Base-by-base conservation (phyloP, 2,113 vertebrate genomes). In the Tragulus kanchil region DNA sequence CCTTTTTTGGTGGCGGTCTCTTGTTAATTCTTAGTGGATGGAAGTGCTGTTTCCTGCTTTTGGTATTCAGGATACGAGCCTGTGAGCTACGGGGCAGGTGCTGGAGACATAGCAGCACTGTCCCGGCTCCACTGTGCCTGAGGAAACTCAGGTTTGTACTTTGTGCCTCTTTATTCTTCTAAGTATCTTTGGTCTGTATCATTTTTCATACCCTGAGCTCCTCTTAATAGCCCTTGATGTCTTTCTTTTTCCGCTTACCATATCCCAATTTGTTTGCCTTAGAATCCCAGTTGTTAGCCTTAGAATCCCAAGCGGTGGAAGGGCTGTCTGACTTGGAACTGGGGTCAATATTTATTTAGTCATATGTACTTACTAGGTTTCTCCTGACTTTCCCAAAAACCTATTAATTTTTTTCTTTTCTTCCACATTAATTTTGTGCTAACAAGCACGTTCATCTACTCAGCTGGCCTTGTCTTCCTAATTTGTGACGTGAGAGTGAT, bases 61-160 rank as follows among this genome's bases (percentile, higher is more conserved):
- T 52, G 4, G 6, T 21, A 42, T 50, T 81, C 0, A 59, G 5
- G 21, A 50, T 89, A 6, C 25, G 12, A 48, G n/a, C 5, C 1
- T 26, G 26, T 31, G 42, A 12, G 25, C 1, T 9, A 4, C 1
- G 54, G 48, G n/a, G 25, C 12, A 14, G 54, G 25, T 48, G 58
- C 45, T 62, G 2, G 4, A 14, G 3, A 6, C 52, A 1, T 1
- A 5, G 3, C 10, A 2, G 0, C 6, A 48, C 11, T 15, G 36
- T 78, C 21, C n/a, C 67, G 77, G 50, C 59, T 25, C 7, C 36
- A 45, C 13, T 8, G 7, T 16, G 5, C 9, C 3, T 15, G 5
- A 4, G 9, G 19, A 50, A 28, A 23, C 11, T 1, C 45, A 28
- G 0, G 3, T 82, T 65, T 31, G 15, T 56, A 9, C 28, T 71